Conservation (phyloP, 2,797 vertebrate species). For the Hemitrygon akajei region DNA sequence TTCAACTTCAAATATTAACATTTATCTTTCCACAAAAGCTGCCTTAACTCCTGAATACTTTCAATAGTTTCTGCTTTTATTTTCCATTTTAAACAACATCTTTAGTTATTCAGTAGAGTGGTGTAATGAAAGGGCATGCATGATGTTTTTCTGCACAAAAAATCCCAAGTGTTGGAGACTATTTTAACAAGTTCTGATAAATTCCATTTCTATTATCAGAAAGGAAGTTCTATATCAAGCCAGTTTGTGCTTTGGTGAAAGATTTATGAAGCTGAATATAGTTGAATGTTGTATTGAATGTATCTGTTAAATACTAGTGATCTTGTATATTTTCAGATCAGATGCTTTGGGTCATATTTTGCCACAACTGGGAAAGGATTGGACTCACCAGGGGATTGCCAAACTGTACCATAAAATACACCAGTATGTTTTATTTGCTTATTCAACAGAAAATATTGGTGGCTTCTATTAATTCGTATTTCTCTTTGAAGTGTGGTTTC, state of each 20-base stretch:
- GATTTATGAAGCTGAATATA: not conserved
- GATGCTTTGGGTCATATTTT: conserved; percentile 90
- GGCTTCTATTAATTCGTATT: too few species aligned
- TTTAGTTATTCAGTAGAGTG: not conserved
- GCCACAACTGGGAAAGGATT: conserved; percentile 89
- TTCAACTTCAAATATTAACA: too few species aligned
- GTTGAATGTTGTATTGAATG: not conserved
- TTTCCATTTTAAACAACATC: not conserved
- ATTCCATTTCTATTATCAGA: not conserved
- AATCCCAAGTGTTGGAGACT: too few species aligned
- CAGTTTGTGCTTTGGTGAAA: not conserved
- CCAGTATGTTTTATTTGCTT: conserved; percentile 62
- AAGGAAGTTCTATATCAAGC: not conserved
- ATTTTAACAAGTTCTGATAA: not conserved
- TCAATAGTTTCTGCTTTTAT: too few species aligned
- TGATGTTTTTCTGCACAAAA: not conserved
- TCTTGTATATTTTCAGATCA: conserved; percentile 62
- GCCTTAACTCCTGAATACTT: too few species aligned
- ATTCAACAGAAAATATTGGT: not conserved
- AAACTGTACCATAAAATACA: conserved; percentile 93
- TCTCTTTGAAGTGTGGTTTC: not conserved
- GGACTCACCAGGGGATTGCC: conserved; percentile 87
- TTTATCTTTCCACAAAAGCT: too few species aligned
- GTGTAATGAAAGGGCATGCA: not conserved
- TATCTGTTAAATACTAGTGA: conserved; percentile 14